Conservation (phyloP, 2,797 vertebrate genomes). For the Pangasius larnaudii region DNA sequence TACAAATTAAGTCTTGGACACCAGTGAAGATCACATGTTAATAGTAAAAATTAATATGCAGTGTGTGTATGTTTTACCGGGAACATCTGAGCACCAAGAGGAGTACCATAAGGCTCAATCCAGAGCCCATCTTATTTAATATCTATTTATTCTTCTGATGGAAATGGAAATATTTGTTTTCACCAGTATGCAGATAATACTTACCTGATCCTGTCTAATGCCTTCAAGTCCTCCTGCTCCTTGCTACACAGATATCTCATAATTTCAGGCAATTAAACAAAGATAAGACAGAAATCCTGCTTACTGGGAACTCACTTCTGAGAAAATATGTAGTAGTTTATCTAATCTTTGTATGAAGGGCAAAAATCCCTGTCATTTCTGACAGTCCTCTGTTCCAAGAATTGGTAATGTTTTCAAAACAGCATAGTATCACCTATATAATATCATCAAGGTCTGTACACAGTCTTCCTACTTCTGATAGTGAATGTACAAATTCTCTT, state of each 20-base stretch:
- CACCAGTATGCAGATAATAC: neutral
- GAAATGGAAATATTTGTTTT: neutral
- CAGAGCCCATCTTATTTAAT: neutral
- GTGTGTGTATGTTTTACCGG: neutral
- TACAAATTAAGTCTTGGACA: too few species aligned
- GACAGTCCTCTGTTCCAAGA: neutral
- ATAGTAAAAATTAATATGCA: neutral
- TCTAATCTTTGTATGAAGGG: neutral
- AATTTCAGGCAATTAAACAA: neutral
- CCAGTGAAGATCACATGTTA: neutral
- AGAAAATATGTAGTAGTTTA: neutral
- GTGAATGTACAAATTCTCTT: neutral
- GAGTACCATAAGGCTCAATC: neutral
- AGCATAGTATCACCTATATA: neutral
- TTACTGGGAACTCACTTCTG: neutral
- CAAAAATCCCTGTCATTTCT: too few species aligned
- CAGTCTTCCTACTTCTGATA: neutral
- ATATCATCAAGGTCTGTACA: neutral
- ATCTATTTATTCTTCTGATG: too few species aligned
- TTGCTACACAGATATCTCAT: neutral
- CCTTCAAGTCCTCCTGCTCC: neutral
- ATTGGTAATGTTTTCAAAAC: neutral
- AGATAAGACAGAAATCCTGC: neutral
- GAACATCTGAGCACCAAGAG: neutral
- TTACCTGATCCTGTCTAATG: neutral